phyloP scores from a whole-genome alignment of 2,888 invertebrate species.

The Ceriagrion tenellum region DNA sequence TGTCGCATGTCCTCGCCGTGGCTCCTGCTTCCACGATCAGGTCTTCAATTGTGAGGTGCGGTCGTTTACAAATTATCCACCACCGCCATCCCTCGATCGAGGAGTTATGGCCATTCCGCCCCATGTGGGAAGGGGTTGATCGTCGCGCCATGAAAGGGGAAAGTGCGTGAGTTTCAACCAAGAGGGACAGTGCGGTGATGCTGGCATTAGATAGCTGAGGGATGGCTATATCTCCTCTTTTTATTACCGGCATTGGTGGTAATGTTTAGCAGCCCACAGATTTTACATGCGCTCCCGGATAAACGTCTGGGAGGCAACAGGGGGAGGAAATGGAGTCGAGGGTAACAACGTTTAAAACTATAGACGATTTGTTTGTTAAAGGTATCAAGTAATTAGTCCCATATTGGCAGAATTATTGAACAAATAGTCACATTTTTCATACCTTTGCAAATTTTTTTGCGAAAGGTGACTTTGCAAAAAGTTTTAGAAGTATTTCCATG shows the following conservation, averaged over 20 bases:
- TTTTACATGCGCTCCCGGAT: too few relatives aligned
- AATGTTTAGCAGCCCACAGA: too few relatives aligned
- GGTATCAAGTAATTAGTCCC: too few relatives aligned
- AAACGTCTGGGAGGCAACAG: too few relatives aligned
- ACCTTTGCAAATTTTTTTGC: too few relatives aligned
- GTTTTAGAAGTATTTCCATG: too few relatives aligned
- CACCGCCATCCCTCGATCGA: neutral
- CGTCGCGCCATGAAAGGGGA: neutral
- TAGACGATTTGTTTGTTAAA: too few relatives aligned
- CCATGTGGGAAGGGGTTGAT: neutral
- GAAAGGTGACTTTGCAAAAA: too few relatives aligned
- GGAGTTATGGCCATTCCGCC: neutral
- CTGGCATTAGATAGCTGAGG: neutral
- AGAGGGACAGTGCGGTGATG: neutral
- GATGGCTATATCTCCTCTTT: neutral
- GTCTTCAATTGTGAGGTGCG: neutral
- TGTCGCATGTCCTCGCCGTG: neutral
- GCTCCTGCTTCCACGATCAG: neutral
- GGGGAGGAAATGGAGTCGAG: too few relatives aligned
- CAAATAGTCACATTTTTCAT: too few relatives aligned
- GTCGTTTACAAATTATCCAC: constrained; percentile 8
- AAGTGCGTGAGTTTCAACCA: neutral
- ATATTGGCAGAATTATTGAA: too few relatives aligned
- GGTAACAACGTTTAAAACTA: too few relatives aligned
- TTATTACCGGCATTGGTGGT: neutral